Evolutionary conservation across 35 echinoderm and acorn worm species (phyloP).

Genomic region (Stichopus chloronotus): DNA sequence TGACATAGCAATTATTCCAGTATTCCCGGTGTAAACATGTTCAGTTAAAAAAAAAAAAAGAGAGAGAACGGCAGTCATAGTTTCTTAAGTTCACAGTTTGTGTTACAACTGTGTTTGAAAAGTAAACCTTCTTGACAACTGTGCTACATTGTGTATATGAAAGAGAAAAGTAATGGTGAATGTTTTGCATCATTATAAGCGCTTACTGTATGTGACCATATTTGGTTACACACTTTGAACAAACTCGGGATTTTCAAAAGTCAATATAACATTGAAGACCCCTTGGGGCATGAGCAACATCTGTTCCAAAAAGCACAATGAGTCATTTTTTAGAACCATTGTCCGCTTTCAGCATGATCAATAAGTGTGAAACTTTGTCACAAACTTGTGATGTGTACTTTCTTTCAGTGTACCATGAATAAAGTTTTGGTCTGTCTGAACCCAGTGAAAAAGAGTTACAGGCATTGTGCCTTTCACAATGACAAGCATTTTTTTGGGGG

Average conservation of each 20-base stretch:
- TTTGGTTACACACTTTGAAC: neutral
- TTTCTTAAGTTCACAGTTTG: too few relatives aligned
- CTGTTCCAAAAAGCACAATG: neutral
- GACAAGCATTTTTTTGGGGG: neutral
- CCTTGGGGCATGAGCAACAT: neutral
- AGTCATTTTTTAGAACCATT: neutral
- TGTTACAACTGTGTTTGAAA: too few relatives aligned
- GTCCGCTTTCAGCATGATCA: neutral
- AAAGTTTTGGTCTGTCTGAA: neutral
- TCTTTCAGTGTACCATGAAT: neutral
- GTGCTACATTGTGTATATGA: too few relatives aligned
- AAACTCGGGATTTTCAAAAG: neutral
- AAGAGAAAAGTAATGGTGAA: too few relatives aligned
- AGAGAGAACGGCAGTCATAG: too few relatives aligned
- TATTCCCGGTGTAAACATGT: too few relatives aligned
- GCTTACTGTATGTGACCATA: neutral
- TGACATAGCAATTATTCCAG: too few relatives aligned
- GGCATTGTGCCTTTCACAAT: neutral
- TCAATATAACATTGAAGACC: neutral
- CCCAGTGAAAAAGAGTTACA: neutral
- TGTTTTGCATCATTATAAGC: too few relatives aligned
- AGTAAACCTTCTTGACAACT: too few relatives aligned
- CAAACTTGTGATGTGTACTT: neutral
- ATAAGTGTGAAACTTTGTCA: neutral
- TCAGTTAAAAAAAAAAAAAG: too few relatives aligned